Percentiles rank a stretch among this genome's conserved stretches.
These are phyloP conservation scores for Diarsia brunnea DNA, from an alignment of 2,888 invertebrate species.

Conservation along the genomic window DNA sequence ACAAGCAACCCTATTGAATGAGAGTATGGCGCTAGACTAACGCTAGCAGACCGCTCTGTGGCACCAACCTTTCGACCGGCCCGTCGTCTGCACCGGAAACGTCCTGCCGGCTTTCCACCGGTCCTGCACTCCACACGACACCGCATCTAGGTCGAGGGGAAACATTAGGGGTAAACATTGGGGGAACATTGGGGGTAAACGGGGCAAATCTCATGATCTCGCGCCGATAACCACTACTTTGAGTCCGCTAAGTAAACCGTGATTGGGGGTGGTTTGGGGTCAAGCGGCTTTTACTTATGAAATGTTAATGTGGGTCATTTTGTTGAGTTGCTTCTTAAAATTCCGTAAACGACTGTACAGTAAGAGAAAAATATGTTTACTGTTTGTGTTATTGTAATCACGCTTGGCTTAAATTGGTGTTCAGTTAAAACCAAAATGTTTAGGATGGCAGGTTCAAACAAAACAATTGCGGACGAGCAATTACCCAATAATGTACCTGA, in stretches of 20 bases:
- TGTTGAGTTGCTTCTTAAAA: constrained; percentile 12
- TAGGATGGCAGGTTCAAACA: background rate
- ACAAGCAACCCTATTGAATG: background rate
- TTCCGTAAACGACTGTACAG: background rate
- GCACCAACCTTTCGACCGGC: background rate
- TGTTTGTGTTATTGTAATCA: background rate
- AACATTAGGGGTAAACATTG: constrained; percentile 44
- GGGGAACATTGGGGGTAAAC: constrained; percentile 28
- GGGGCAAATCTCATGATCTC: constrained; percentile 41
- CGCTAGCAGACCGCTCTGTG: constrained; percentile 12
- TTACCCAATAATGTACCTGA: background rate
- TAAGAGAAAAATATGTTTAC: too few relatives aligned
- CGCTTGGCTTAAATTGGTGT: background rate
- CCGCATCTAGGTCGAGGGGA: constrained; percentile 66
- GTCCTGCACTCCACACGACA: constrained; percentile 44
- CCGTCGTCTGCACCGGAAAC: constrained; percentile 46
- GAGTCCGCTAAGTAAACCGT: constrained; percentile 40
- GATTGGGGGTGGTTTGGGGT: constrained; percentile 45
- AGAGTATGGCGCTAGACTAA: background rate
- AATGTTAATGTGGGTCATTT: constrained; percentile 20
- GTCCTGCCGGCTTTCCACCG: constrained; percentile 14
- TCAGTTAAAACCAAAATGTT: background rate
- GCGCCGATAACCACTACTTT: constrained; percentile 42
- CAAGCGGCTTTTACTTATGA: constrained; percentile 42
- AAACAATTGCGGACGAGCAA: background rate